Conservation (phyloP, 92 coral and sea anemone species). For the Heliopora coerulea region DNA sequence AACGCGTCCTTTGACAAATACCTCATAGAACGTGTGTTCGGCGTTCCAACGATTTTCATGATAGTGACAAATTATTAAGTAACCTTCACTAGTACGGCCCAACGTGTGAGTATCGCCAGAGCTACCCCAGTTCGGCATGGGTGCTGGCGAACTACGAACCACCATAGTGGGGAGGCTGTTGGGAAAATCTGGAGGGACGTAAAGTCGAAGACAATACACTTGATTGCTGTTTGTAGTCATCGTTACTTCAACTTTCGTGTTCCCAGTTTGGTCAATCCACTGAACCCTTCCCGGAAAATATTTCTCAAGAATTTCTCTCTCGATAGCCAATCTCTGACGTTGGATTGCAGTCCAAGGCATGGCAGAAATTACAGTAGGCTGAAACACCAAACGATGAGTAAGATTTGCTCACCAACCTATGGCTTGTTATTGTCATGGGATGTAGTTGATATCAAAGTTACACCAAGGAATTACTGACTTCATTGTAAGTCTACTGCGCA, state of each 20-base stretch:
- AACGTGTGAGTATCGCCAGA: slow-evolving; percentile 38
- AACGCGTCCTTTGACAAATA: slow-evolving; percentile 41
- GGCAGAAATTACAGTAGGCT: background rate
- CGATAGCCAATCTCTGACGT: slow-evolving; percentile 57
- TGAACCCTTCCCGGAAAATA: slow-evolving; percentile 56
- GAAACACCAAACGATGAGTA: too few relatives aligned
- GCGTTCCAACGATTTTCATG: slow-evolving; percentile 25
- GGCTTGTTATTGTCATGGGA: too few relatives aligned
- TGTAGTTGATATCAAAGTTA: too few relatives aligned
- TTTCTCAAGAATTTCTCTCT: slow-evolving; percentile 52
- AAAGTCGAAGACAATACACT: slow-evolving; percentile 61
- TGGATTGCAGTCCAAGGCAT: slow-evolving; percentile 75
- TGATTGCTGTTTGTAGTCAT: slow-evolving; percentile 64
- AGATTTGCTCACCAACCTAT: too few relatives aligned
- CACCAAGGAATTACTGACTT: too few relatives aligned
- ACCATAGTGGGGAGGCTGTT: slow-evolving; percentile 71
- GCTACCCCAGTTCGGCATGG: slow-evolving; percentile 34
- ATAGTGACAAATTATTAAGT: slow-evolving; percentile 43
- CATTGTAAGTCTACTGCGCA: too few relatives aligned
- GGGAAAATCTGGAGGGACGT: slow-evolving; percentile 70
- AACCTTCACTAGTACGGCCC: slow-evolving; percentile 42
- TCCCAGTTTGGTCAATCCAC: slow-evolving; percentile 70
- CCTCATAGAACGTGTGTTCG: slow-evolving; percentile 45
- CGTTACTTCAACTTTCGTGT: slow-evolving; percentile 64
- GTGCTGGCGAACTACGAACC: slow-evolving; percentile 53